phyloP scores from a whole-genome alignment of 2,113 vertebrate genomes.

The Semicossyphus pulcher region DNA sequence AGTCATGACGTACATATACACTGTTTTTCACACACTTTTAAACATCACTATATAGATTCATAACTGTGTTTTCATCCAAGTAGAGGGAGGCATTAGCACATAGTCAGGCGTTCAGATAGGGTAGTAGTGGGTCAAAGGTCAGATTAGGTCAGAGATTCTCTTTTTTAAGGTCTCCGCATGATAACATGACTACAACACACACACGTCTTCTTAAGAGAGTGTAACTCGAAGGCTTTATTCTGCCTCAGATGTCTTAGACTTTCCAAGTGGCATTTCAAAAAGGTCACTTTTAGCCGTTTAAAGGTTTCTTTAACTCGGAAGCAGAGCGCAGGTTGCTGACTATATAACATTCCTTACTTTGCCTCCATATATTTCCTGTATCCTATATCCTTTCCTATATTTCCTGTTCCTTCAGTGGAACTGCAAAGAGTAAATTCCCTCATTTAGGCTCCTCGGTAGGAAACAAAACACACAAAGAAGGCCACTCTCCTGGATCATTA shows the following conservation, averaged over 20 bases:
- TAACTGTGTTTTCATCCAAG: background rate
- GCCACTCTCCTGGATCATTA: slow-evolving; percentile 38
- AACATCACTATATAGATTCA: background rate
- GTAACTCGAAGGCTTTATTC: background rate
- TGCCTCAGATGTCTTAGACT: background rate
- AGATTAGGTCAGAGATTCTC: background rate
- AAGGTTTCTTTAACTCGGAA: slow-evolving; percentile 4
- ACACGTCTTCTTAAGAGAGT: background rate
- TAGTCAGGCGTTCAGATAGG: background rate
- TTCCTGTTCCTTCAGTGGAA: too few species aligned
- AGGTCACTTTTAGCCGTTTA: slow-evolving; percentile 13
- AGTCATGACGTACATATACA: background rate
- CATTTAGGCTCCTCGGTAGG: background rate
- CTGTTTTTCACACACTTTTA: slow-evolving; percentile 1
- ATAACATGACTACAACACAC: too few species aligned
- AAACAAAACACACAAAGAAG: slow-evolving; percentile 3
- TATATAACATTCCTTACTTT: background rate
- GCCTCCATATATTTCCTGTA: background rate
- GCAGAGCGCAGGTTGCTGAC: slow-evolving; percentile 10
- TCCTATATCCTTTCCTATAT: background rate
- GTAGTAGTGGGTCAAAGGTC: background rate
- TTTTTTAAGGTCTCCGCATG: slow-evolving; percentile 16
- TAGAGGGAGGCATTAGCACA: background rate
- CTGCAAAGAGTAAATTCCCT: background rate
- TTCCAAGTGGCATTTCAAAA: slow-evolving; percentile 42